Evolutionary conservation across 2,888 invertebrate species (phyloP).

Genomic region (Cheilosia grossa): DNA sequence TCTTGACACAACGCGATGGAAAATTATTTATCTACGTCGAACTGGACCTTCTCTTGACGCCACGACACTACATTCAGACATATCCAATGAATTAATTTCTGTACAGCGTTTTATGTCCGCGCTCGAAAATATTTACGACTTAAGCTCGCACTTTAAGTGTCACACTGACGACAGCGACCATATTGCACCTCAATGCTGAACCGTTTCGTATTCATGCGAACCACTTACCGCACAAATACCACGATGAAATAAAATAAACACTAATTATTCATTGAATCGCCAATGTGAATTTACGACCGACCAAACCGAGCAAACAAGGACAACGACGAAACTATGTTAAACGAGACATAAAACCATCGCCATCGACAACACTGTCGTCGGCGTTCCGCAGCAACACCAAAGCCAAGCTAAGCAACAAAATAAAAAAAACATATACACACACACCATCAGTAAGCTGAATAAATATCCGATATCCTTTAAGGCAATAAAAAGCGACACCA

Average conservation of each 20-base stretch:
- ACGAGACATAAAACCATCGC: conserved; percentile 54
- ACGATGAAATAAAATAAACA: conserved; percentile 54
- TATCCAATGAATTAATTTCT: too few relatives aligned
- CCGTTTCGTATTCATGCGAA: neutral
- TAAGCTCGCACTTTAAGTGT: conserved; percentile 23
- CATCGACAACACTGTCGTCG: conserved; percentile 52
- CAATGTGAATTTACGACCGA: conserved; percentile 55
- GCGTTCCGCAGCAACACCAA: neutral
- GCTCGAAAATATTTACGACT: conserved; percentile 10
- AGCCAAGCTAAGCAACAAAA: neutral
- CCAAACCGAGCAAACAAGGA: conserved; percentile 46
- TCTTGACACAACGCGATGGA: too few relatives aligned
- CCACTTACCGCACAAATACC: conserved; percentile 34
- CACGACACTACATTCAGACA: too few relatives aligned
- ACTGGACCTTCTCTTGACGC: too few relatives aligned
- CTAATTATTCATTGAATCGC: conserved; percentile 61
- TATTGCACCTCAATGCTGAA: neutral
- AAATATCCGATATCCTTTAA: conserved; percentile 60
- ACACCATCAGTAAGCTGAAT: conserved; percentile 37
- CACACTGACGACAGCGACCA: neutral
- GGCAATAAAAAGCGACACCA: conserved; percentile 64
- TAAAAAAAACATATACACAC: conserved; percentile 1
- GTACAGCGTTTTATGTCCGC: conserved; percentile 4
- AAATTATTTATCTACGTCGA: too few relatives aligned
- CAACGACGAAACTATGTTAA: conserved; percentile 54